These are phyloP conservation scores for Parapristionchus giblindavisi DNA, from an alignment of 2,888 invertebrate genomes.

Conservation along the genomic window DNA sequence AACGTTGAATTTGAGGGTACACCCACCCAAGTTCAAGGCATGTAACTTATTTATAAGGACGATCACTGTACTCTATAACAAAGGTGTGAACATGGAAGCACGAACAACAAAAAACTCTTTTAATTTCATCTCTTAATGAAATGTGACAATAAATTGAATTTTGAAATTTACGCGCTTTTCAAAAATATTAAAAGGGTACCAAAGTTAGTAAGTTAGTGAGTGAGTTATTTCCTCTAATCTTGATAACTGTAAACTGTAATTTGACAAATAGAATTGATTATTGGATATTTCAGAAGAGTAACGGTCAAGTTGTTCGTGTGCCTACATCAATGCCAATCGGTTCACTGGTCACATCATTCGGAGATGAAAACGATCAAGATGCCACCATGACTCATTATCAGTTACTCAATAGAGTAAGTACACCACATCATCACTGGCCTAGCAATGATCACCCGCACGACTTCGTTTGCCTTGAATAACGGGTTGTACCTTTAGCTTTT, in stretches of 20 bases:
- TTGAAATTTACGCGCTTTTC: no score
- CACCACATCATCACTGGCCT: no score
- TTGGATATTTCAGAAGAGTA: neutral
- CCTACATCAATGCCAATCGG: slow-evolving; percentile 31
- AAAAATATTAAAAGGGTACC: no score
- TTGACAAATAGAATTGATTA: no score
- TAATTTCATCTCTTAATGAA: neutral
- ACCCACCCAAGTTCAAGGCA: slow-evolving; percentile 27
- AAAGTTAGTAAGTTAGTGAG: no score
- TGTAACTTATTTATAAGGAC: neutral
- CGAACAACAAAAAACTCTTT: no score
- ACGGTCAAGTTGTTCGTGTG: slow-evolving; percentile 20
- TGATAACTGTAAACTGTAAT: no score
- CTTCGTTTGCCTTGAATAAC: no score
- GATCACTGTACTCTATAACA: neutral
- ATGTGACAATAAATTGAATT: no score
- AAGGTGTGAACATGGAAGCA: neutral
- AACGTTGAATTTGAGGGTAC: slow-evolving; percentile 22
- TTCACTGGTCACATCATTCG: slow-evolving; percentile 5
- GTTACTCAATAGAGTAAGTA: slow-evolving; percentile 25
- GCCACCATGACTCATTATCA: slow-evolving; percentile 13
- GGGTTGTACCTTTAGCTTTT: no score
- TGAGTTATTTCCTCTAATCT: no score
- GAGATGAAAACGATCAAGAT: neutral
- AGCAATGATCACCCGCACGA: no score